Conservation (phyloP, 2,888 invertebrate species). For the Petrophora chlorosata region DNA sequence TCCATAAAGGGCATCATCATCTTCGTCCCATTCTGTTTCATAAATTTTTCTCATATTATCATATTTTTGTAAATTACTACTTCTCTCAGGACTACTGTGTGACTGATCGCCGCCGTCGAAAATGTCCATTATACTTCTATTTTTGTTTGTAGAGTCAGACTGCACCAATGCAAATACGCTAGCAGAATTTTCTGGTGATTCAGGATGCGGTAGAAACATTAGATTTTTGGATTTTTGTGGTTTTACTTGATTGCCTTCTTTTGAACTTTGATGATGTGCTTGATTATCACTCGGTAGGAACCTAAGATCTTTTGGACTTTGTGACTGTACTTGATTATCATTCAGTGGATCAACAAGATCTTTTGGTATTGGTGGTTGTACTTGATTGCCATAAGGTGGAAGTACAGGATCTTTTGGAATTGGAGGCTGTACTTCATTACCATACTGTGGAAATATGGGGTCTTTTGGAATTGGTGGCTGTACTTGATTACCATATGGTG, state of each 20-base stretch:
- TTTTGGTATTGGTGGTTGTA: neutral
- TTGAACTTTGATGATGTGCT: too few relatives aligned
- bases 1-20: slow-evolving; percentile 77
- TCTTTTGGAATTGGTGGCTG: slow-evolving; percentile 1
- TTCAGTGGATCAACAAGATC: neutral
- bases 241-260: too few relatives aligned
- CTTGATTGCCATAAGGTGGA: neutral
- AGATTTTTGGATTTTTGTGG: neutral
- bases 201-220: slow-evolving; percentile 2
- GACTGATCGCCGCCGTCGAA: slow-evolving; percentile 54
- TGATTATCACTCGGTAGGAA: slow-evolving; percentile 15
- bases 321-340: neutral
- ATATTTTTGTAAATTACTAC: slow-evolving; percentile 53
- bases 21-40: slow-evolving; percentile 73
- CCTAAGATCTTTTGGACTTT: neutral
- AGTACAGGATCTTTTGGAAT: neutral
- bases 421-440: neutral
- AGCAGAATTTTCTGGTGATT: slow-evolving; percentile 45
- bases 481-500: neutral
- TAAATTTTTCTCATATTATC: slow-evolving; percentile 54
- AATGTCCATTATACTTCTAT: slow-evolving; percentile 74
- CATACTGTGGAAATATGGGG: neutral
- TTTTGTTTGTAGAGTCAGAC: slow-evolving; percentile 57
- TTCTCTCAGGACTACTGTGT: slow-evolving; percentile 51
- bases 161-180: slow-evolving; percentile 69